Base-by-base conservation (phyloP, 37 sponge, comb jelly and placozoan genomes). In the Oscarella lobularis region DNA sequence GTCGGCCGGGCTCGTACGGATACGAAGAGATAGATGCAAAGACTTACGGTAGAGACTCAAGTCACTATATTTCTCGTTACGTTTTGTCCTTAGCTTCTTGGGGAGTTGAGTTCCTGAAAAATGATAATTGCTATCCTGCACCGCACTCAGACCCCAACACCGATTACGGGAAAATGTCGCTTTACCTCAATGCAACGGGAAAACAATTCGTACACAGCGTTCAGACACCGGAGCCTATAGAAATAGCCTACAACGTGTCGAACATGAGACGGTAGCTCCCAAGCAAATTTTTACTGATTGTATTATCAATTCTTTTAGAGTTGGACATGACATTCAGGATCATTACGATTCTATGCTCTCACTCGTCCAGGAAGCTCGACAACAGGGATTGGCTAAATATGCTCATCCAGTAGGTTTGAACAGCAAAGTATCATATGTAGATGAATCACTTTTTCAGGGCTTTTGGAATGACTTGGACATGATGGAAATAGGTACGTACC, bases 381-480 rank as follows among this genome's bases (percentile, higher is more conserved):
- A 68, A 14, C 71, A 68, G 71, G 31, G 31, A 32, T 35, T 68
- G 6, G 6, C 71, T 4, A 4, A 68, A 35, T 68, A 68, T 68
- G 71, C 71, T 29, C 71, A 68, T 68, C 71, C 71, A 4, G 71
- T 68, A 68, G 6, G 71, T 48, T n/a, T n/a, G n/a, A n/a, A n/a
- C n/a, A n/a, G n/a, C 71, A 32, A 5, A 35, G 29, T 5, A 32
- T 34, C 71, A 34, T 35, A n/a, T n/a, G n/a, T n/a, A n/a, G n/a
- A n/a, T n/a, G n/a, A 73, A 32, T 3, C 3, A 67, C 37, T 68
- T 32, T 14, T 68, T 4, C 6, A 87, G 31, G 87, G 87, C 14
- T 87, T 87, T 0, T 91, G 92, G 92, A 91, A 91, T 41, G 92
- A 91, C 71, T 88, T 87, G 0, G 92, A 91, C 73, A 91, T 91